These are phyloP conservation scores for Elysia crispata DNA, from an alignment of 2,888 invertebrate genomes.

Conservation along the genomic window DNA sequence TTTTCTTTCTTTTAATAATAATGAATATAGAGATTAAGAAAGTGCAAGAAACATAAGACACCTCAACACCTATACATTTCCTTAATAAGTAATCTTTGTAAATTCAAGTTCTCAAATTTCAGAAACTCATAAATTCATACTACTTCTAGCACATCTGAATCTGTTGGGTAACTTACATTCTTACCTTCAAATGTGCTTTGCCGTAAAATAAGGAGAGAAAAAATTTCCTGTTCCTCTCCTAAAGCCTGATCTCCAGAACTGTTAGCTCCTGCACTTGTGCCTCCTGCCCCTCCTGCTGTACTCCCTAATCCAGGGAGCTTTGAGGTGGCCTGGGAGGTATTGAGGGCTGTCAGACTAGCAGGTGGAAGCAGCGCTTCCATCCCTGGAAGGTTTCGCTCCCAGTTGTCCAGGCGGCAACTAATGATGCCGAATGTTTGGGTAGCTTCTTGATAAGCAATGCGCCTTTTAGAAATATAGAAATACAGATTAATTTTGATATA, in stretches of 20 bases:
- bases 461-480: slow-evolving; percentile 79
- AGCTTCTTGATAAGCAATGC: slow-evolving; percentile 93
- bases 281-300: slow-evolving; percentile 76
- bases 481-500: no score
- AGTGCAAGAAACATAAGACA: no score
- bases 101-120: no score
- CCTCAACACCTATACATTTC: no score
- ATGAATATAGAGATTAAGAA: no score
- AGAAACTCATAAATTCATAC: no score
- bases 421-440: slow-evolving; percentile 93
- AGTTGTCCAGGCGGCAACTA: slow-evolving; percentile 91
- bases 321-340: slow-evolving; percentile 80
- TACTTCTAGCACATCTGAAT: no score
- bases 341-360: slow-evolving; percentile 81
- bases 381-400: slow-evolving; percentile 78
- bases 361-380: slow-evolving; percentile 83
- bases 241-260: slow-evolving; percentile 59
- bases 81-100: no score
- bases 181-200: slow-evolving; percentile 94
- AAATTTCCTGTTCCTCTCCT: slow-evolving; percentile 90
- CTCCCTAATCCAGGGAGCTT: slow-evolving; percentile 34
- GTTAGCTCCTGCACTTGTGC: slow-evolving; percentile 69
- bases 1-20: no score
- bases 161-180: neutral
- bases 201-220: slow-evolving; percentile 91